Conservation (phyloP, 2,797 vertebrate genomes). For the Thamnophis elegans region DNA sequence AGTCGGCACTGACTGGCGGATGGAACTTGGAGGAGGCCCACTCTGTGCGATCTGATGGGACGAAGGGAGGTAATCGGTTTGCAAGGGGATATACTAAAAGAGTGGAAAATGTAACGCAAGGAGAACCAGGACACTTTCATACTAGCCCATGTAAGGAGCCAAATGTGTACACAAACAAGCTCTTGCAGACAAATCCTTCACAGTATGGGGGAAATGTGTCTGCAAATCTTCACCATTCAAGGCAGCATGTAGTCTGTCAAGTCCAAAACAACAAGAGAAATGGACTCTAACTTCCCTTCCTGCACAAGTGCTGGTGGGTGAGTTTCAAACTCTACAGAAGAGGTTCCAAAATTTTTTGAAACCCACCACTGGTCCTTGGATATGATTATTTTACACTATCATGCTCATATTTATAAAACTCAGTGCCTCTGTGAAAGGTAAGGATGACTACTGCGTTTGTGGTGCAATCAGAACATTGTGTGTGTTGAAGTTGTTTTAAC, state of each 20-base stretch:
- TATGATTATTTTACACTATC: too few species aligned
- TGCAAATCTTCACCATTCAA: background rate
- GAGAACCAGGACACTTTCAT: conserved; percentile 15
- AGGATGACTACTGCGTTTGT: too few species aligned
- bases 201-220: background rate
- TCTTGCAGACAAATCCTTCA: background rate
- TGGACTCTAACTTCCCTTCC: background rate
- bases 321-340: background rate
- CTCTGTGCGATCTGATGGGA: too few species aligned
- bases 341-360: too few species aligned
- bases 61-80: too few species aligned
- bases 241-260: background rate
- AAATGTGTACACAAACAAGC: background rate
- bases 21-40: too few species aligned
- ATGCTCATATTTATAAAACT: too few species aligned
- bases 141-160: background rate
- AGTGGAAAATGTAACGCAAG: conserved; percentile 43
- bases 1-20: too few species aligned
- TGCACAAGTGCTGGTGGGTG: background rate
- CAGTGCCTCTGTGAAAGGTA: too few species aligned
- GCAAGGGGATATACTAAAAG: conserved; percentile 40
- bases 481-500: too few species aligned
- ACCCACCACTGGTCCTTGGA: too few species aligned
- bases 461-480: too few species aligned
- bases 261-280: background rate